phyloP scores from a whole-genome alignment of 2,113 vertebrate species.

The Gobiocypris rarus region DNA sequence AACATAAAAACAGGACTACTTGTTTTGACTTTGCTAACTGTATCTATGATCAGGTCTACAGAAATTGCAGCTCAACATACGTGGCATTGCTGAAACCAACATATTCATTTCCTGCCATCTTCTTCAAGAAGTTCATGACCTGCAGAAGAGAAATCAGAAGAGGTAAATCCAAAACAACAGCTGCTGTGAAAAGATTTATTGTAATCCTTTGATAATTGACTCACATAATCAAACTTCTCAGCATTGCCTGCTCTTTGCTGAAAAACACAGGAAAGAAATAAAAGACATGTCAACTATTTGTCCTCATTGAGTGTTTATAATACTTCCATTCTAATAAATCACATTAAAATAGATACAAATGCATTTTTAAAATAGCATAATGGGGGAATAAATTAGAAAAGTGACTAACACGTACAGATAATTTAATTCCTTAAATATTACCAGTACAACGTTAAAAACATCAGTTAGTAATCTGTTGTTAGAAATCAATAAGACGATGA shows the following conservation, averaged over 20 bases:
- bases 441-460: neutral
- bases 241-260: conserved; percentile 96
- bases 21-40: neutral
- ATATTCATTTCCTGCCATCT: conserved; percentile 96
- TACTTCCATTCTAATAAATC: neutral
- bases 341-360: neutral
- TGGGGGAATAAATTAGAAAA: neutral
- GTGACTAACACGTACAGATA: neutral
- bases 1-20: neutral
- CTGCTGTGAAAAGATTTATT: too few species aligned
- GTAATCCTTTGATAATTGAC: conserved; percentile 63
- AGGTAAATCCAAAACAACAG: neutral
- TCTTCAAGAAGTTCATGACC: conserved; percentile 97
- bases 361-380: neutral
- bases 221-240: conserved; percentile 98
- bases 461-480: conserved; percentile 46
- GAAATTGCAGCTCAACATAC: conserved; percentile 78
- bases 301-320: neutral
- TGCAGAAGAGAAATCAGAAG: conserved; percentile 60
- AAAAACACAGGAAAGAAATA: conserved; percentile 57
- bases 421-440: neutral
- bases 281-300: neutral
- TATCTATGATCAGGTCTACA: neutral
- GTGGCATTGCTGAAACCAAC: conserved; percentile 99
- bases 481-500: conserved; percentile 4